These are phyloP conservation scores for Dasypolia templi DNA, from an alignment of 2,888 invertebrate genomes.

Conservation along the genomic window DNA sequence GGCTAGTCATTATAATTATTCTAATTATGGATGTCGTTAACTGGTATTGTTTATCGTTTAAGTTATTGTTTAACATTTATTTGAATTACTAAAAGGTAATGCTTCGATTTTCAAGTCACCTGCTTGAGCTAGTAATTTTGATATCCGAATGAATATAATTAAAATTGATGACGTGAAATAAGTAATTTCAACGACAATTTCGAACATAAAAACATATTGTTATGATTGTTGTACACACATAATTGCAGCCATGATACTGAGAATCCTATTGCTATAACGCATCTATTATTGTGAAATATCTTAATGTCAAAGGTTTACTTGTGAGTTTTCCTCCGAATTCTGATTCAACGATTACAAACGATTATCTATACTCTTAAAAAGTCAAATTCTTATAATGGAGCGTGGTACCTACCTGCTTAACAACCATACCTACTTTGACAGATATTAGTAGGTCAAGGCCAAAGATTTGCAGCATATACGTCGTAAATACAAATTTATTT, in stretches of 20 bases:
- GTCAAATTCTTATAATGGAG: background rate
- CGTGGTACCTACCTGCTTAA: background rate
- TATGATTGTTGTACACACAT: conserved; percentile 3
- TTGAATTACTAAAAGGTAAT: background rate
- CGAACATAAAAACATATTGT: background rate
- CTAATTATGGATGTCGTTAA: conserved; percentile 29
- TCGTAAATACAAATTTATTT: background rate
- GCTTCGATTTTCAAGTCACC: background rate
- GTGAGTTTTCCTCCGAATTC: conserved; percentile 3
- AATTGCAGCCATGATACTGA: conserved; percentile 4
- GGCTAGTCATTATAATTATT: conserved; percentile 8
- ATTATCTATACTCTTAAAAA: background rate
- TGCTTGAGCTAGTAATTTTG: background rate
- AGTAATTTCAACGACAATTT: conserved; percentile 12
- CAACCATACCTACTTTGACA: background rate
- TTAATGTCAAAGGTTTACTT: conserved; percentile 16
- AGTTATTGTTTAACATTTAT: background rate
- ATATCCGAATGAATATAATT: background rate
- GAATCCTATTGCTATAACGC: background rate
- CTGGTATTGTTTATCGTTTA: background rate
- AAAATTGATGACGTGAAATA: background rate
- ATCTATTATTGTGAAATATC: background rate
- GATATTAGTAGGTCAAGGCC: background rate
- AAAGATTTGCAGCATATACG: background rate
- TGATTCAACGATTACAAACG: background rate